Evolutionary conservation across 1,140 invertebrate genomes (phyloP), one percentile per base, ranked within the genome.

Genomic region (Thrips palmi): DNA sequence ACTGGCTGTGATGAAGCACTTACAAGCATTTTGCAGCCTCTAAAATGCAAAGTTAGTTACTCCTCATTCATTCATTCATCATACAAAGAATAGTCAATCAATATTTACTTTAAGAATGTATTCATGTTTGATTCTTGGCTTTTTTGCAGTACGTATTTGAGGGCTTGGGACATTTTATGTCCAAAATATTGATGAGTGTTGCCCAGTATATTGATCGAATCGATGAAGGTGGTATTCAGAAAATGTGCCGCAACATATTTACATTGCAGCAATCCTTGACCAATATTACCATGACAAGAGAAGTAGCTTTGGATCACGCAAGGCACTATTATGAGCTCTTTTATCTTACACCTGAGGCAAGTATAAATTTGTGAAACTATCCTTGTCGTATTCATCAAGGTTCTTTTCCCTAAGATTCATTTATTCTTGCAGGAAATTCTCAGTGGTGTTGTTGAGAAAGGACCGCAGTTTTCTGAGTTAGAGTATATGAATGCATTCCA

Each of bases 271-370:
- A 88, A 55, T 81, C 78, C 14, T 53, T 89, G 2, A 82, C 79
- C 17, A 80, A 78, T 48, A 84, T 91, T 28, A 88, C 83, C 6
- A 73, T 78, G 57, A 70, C 76, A 0, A 63, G 83, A 37, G 85
- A 89, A 59, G 57, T 82, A 12, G 80, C 84, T 27, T 57, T 89
- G n/a, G 83, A 89, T 60, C 71, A 85, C 54, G 88, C 88, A 0
- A 64, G 82, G 44, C 74, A 81, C 47, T 93, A 89, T 60, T 87
- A 84, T 54, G 84, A 92, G 51, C 60, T 94, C 29, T 75, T 94
- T 36, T 79, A 82, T 47, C 68, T 78, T 44, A 71, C 75, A 24
- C 79, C 81, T 1, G 82, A 91, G 53, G 83, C 79, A 57, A 56
- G 54, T 41, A n/a, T n/a, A n/a, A n/a, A n/a, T n/a, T n/a, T n/a